phyloP scores from a whole-genome alignment of 2,113 vertebrate genomes.

The Centropus unirufus region DNA sequence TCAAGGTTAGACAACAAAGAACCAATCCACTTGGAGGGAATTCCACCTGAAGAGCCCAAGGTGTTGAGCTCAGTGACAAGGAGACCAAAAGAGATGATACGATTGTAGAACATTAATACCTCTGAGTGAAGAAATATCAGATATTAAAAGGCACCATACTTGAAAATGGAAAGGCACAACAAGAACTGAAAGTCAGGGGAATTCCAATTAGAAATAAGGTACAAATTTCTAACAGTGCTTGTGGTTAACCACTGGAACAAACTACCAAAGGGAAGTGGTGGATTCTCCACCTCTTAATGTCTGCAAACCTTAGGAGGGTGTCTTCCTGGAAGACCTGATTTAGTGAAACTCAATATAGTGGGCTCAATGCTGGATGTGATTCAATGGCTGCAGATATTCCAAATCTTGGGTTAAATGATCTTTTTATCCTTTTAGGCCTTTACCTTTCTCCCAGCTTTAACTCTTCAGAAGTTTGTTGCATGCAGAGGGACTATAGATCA shows the following conservation, averaged over 20 bases:
- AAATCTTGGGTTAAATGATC: background rate
- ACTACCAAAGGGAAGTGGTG: background rate
- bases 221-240: constrained; percentile 15
- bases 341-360: background rate
- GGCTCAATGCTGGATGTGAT: background rate
- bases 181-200: constrained; percentile 4
- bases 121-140: background rate
- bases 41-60: background rate
- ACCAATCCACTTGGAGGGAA: background rate
- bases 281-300: background rate
- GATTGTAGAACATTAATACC: background rate
- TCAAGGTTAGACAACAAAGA: background rate
- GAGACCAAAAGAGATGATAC: background rate
- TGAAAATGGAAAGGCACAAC: background rate
- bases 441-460: background rate
- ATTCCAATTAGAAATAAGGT: constrained; percentile 1
- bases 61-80: background rate
- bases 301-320: background rate
- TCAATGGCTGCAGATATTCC: background rate
- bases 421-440: background rate
- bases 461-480: background rate
- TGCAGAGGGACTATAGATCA: background rate
- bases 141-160: background rate
- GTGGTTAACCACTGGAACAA: constrained; percentile 34
- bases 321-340: background rate